These are phyloP conservation scores for Semibalanus balanoides DNA, from an alignment of 1,140 invertebrate genomes.

Conservation along the genomic window DNA sequence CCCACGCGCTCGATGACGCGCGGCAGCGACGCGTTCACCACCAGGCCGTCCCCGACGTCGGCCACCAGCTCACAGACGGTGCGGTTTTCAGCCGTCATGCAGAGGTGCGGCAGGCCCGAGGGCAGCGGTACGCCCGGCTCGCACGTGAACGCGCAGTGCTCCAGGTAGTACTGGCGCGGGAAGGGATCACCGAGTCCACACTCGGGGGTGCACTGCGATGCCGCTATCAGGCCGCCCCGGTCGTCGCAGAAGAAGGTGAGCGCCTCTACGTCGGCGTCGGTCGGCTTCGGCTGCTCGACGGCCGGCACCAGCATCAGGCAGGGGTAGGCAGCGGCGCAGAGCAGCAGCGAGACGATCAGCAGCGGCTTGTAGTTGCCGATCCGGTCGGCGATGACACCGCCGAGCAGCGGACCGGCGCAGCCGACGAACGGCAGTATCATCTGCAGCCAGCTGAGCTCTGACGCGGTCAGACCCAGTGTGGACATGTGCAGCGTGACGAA, in stretches of 20 bases:
- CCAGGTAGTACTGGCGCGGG: background rate
- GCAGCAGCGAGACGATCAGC: conserved; percentile 46
- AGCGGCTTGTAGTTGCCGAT: conserved; percentile 43
- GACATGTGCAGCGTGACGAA: conserved; percentile 58
- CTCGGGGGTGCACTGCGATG: background rate
- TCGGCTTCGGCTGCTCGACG: background rate
- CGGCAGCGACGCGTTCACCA: conserved; percentile 37
- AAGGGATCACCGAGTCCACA: background rate
- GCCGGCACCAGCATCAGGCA: conserved; percentile 11
- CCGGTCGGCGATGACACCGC: conserved; percentile 50
- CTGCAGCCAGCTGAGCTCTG: conserved; percentile 53
- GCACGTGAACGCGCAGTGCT: background rate
- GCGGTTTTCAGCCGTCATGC: background rate
- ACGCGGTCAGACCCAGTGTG: conserved; percentile 46
- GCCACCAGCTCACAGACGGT: conserved; percentile 19
- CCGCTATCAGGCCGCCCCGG: background rate
- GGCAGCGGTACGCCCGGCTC: background rate
- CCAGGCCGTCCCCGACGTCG: conserved; percentile 35
- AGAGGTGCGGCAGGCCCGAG: background rate
- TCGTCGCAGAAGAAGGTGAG: background rate
- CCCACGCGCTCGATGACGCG: conserved; percentile 32
- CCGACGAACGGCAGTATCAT: conserved; percentile 54
- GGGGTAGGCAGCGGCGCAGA: conserved; percentile 36
- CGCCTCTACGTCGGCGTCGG: background rate
- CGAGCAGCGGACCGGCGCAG: conserved; percentile 48